These are phyloP conservation scores for Apteryx owenii DNA, from an alignment of 2,113 vertebrate species.

Conservation along the genomic window DNA sequence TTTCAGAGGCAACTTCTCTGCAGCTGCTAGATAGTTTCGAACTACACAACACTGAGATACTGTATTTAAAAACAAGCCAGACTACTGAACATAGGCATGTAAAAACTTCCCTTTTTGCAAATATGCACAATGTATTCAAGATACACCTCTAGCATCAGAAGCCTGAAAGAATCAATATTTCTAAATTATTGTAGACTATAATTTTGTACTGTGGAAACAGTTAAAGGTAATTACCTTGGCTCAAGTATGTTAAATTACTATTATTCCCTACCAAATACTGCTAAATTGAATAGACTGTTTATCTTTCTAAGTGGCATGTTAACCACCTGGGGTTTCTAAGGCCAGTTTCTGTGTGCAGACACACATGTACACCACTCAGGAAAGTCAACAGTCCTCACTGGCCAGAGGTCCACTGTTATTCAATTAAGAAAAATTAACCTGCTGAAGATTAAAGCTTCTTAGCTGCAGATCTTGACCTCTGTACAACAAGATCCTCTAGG, in stretches of 20 bases:
- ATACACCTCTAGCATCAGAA: slow-evolving; percentile 20
- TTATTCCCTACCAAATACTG: slow-evolving; percentile 58
- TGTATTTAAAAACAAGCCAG: neutral
- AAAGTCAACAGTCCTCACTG: neutral
- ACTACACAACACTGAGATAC: neutral
- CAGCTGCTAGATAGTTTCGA: neutral
- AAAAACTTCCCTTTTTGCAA: slow-evolving; percentile 20
- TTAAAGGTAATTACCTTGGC: slow-evolving; percentile 69
- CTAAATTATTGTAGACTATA: slow-evolving; percentile 54
- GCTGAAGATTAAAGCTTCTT: neutral
- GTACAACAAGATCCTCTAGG: neutral
- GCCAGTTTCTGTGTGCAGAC: neutral
- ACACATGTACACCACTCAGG: neutral
- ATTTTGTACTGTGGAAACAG: slow-evolving; percentile 67
- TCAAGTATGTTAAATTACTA: slow-evolving; percentile 74
- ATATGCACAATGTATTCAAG: neutral
- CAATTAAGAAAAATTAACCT: neutral
- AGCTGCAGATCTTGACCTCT: neutral
- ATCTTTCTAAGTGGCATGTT: slow-evolving; percentile 66
- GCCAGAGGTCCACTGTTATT: neutral
- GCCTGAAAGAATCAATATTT: slow-evolving; percentile 55
- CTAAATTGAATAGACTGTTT: slow-evolving; percentile 65
- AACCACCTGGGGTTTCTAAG: slow-evolving; percentile 22
- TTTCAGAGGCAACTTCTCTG: neutral
- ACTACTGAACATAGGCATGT: neutral